These are phyloP conservation scores for Epinotia nisella DNA, from an alignment of 2,888 invertebrate species.

Conservation along the genomic window DNA sequence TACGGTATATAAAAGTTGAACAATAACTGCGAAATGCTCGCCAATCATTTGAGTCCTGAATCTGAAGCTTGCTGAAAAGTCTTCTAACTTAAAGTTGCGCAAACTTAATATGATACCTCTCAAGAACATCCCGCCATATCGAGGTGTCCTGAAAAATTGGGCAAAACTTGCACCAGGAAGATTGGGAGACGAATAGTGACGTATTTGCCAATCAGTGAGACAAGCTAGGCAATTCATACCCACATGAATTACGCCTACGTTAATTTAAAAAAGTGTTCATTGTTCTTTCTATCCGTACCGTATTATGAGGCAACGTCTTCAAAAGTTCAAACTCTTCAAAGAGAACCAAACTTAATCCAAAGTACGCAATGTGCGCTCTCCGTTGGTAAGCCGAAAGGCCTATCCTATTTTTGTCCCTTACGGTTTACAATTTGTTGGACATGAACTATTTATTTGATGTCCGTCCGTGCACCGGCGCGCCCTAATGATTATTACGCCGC, in stretches of 20 bases:
- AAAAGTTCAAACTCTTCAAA: no score
- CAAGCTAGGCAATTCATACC: no score
- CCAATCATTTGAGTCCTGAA: neutral
- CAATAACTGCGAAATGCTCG: neutral
- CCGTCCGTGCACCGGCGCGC: constrained; percentile 29
- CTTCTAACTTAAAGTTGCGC: no score
- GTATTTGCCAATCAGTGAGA: no score
- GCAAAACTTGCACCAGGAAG: neutral
- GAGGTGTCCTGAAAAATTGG: neutral
- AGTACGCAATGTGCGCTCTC: constrained; percentile 30
- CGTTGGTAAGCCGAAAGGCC: constrained; percentile 34
- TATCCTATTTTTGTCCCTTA: constrained; percentile 41
- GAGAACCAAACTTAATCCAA: constrained; percentile 7
- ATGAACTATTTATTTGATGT: constrained; percentile 47
- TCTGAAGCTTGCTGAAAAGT: no score
- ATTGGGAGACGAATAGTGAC: neutral
- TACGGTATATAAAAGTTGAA: neutral
- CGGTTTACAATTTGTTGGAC: constrained; percentile 39
- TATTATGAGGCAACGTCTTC: neutral
- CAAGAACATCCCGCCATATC: no score
- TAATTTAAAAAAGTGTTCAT: neutral
- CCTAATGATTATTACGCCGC: constrained; percentile 45
- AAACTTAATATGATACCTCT: no score
- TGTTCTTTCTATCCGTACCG: neutral
- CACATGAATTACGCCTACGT: no score